These are phyloP conservation scores for Sebastes alutus DNA, from an alignment of 2,797 vertebrate species.

Conservation along the genomic window DNA sequence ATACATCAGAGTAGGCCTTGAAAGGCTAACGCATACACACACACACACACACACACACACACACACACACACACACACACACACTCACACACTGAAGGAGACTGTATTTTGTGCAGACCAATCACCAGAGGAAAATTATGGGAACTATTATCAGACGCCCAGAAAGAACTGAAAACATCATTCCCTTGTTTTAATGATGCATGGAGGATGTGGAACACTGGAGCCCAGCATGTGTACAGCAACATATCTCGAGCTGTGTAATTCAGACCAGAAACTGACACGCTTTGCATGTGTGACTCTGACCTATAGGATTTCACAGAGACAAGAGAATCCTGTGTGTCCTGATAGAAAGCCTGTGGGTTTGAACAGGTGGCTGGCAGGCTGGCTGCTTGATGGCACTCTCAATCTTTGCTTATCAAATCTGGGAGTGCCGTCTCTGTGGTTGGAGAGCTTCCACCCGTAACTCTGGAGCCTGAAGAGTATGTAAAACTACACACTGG, in stretches of 20 bases:
- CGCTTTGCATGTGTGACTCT: conserved; percentile 58
- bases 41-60: background rate
- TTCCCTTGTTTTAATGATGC: conserved; percentile 70
- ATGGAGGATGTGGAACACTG: conserved; percentile 64
- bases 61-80: background rate
- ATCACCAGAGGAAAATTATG: conserved; percentile 35
- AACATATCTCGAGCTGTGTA: conserved; percentile 51
- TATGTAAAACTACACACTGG: conserved; percentile 6
- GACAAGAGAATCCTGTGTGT: conserved; percentile 64
- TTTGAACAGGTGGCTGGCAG: conserved; percentile 69
- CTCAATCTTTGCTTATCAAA: conserved; percentile 69
- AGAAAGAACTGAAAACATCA: conserved; percentile 59
- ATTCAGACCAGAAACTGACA: conserved; percentile 64
- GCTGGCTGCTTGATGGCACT: conserved; percentile 46
- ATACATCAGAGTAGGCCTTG: conserved; percentile 35
- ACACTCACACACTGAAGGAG: too few species aligned
- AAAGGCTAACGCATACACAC: background rate
- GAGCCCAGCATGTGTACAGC: conserved; percentile 37
- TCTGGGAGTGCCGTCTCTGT: conserved; percentile 59
- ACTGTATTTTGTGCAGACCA: conserved; percentile 14
- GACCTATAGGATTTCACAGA: conserved; percentile 68
- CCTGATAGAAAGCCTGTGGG: conserved; percentile 26
- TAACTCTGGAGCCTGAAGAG: background rate
- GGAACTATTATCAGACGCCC: conserved; percentile 53
- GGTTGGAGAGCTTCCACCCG: conserved; percentile 46